Percentiles rank a stretch among this genome's conserved stretches.
Evolutionary conservation across 64 coral and sea anemone species (phyloP).

Genomic region (Pocillopora damicornis): DNA sequence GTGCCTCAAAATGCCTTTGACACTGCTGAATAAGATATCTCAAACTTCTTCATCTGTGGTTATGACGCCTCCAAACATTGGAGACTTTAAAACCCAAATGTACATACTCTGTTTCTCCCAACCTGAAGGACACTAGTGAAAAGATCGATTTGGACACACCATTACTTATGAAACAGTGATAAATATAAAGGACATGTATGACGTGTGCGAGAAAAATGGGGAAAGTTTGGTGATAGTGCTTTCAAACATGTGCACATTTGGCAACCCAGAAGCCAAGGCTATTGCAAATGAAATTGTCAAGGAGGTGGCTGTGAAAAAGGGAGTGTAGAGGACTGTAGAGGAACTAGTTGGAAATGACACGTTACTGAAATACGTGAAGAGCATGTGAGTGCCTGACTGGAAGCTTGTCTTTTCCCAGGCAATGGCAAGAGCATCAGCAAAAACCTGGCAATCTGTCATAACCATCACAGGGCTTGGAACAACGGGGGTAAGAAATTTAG

Average conservation of each 20-base stretch:
- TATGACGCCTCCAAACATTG: not conserved
- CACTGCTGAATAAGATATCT: not conserved
- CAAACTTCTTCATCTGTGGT: not conserved
- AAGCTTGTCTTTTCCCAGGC: too few relatives aligned
- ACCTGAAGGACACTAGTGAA: constrained; percentile 39
- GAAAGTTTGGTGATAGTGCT: constrained; percentile 41
- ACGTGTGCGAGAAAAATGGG: constrained; percentile 24
- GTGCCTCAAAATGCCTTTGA: not conserved
- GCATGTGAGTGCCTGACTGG: constrained; percentile 51
- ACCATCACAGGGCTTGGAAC: constrained; percentile 7
- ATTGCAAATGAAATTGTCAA: constrained; percentile 47
- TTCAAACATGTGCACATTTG: constrained; percentile 55
- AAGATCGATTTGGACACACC: constrained; percentile 28
- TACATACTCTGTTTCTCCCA: constrained; percentile 3
- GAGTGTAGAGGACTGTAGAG: constrained; percentile 19
- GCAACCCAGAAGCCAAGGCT: constrained; percentile 41
- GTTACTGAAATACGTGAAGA: not conserved
- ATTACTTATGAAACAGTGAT: constrained; percentile 4
- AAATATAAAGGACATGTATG: not conserved
- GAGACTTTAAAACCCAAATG: not conserved
- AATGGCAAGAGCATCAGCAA: constrained; percentile 29
- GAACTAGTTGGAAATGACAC: constrained; percentile 36
- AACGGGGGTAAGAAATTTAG: not conserved
- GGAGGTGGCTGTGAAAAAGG: constrained; percentile 34
- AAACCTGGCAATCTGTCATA: constrained; percentile 8